Conservation (phyloP, 2,113 vertebrate species). For the Tympanuchus pallidicinctus region DNA sequence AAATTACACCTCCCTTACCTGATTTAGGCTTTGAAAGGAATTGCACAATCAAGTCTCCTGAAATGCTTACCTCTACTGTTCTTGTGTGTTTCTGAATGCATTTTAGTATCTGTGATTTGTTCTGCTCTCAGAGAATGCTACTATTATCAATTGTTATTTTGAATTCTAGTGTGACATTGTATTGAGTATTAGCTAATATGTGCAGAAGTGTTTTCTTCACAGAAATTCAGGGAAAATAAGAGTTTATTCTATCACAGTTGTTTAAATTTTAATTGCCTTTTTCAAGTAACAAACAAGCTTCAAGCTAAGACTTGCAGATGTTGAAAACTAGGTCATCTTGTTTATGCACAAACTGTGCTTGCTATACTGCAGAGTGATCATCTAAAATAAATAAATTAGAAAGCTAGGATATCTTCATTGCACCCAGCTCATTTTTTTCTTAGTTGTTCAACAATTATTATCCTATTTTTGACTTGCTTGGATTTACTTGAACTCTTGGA, state of each 20-base stretch:
- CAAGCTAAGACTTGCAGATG: constrained; percentile 70
- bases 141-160: constrained; percentile 44
- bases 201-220: constrained; percentile 11
- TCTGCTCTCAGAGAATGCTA: neutral
- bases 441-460: neutral
- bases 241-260: constrained; percentile 61
- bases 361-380: neutral
- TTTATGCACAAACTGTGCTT: constrained; percentile 50
- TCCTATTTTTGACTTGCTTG: neutral
- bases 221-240: constrained; percentile 54
- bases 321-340: constrained; percentile 75
- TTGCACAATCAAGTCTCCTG: neutral
- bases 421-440: neutral
- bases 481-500: neutral
- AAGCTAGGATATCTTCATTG: constrained; percentile 6
- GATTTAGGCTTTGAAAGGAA: neutral
- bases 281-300: constrained; percentile 73
- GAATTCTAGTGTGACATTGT: constrained; percentile 33
- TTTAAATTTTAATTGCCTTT: constrained; percentile 82
- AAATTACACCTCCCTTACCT: neutral
- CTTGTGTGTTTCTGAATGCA: neutral
- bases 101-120: constrained; percentile 17
- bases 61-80: neutral
- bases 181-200: constrained; percentile 48
- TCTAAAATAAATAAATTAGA: neutral